Percentiles rank a stretch among this genome's conserved stretches.
phyloP scores from a whole-genome alignment of 2,888 invertebrate genomes.

The Parnassius apollo region DNA sequence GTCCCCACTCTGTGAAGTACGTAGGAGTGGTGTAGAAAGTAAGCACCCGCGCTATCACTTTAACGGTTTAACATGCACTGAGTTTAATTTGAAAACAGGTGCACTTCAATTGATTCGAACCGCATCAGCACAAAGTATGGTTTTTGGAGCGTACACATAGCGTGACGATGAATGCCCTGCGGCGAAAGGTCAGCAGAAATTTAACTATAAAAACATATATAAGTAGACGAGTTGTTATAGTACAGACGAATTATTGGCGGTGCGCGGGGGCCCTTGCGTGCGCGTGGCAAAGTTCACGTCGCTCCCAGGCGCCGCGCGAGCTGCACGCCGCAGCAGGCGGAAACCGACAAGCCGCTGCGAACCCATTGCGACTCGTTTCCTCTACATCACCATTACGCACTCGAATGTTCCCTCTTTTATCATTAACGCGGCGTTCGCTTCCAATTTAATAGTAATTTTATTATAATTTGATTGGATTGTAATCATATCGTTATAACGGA shows the following conservation, averaged over 20 bases:
- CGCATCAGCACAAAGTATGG: too few relatives aligned
- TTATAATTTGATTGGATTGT: conserved; percentile 46
- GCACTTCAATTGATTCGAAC: too few relatives aligned
- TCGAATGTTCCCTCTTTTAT: neutral
- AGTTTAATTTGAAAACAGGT: too few relatives aligned
- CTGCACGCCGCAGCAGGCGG: neutral
- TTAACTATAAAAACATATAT: conserved; percentile 14
- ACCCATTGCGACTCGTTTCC: neutral
- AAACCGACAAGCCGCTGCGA: neutral
- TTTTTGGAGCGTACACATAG: too few relatives aligned
- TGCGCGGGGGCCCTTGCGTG: conserved; percentile 30
- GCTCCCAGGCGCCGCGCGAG: conserved; percentile 39
- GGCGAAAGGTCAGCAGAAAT: conserved; percentile 21
- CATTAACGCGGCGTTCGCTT: conserved; percentile 19
- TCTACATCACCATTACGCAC: neutral
- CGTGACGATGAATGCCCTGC: neutral
- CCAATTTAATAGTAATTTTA: conserved; percentile 53
- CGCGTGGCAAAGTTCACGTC: conserved; percentile 48
- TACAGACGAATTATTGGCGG: conserved; percentile 33
- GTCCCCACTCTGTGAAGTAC: too few relatives aligned
- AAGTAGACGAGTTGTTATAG: conserved; percentile 32
- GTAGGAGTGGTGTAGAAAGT: too few relatives aligned
- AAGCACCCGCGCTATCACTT: too few relatives aligned
- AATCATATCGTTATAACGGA: conserved; percentile 26
- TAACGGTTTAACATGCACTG: too few relatives aligned